phyloP scores from a whole-genome alignment of 2,888 invertebrate species.

The Odontothrips loti region DNA sequence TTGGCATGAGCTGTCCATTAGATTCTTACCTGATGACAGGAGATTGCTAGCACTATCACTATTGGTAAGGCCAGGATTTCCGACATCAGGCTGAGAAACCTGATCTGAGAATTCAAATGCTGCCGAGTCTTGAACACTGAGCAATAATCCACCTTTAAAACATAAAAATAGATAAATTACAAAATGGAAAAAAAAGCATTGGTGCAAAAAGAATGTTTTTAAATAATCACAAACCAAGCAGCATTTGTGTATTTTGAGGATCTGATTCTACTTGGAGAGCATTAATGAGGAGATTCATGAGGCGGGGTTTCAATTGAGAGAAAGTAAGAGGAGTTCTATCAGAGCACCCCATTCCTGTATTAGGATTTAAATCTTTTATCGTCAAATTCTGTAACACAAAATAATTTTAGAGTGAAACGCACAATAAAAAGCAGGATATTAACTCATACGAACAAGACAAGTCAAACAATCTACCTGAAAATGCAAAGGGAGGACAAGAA shows the following conservation, averaged over 20 bases:
- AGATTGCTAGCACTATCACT: slow-evolving; percentile 58
- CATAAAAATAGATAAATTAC: background rate
- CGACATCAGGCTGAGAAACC: slow-evolving; percentile 52
- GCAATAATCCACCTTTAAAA: slow-evolving; percentile 61
- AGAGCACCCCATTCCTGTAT: slow-evolving; percentile 32
- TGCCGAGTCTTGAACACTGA: slow-evolving; percentile 75
- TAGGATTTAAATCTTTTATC: slow-evolving; percentile 44
- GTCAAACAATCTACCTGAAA: slow-evolving; percentile 56
- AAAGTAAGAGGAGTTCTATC: slow-evolving; percentile 53
- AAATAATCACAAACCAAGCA: slow-evolving; percentile 54
- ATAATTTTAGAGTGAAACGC: slow-evolving; percentile 28
- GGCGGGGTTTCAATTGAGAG: slow-evolving; percentile 65
- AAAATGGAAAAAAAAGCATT: slow-evolving; percentile 9
- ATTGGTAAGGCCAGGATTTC: slow-evolving; percentile 42
- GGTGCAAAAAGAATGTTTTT: background rate
- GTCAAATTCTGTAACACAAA: slow-evolving; percentile 43
- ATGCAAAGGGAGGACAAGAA: slow-evolving; percentile 89
- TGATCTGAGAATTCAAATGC: slow-evolving; percentile 67
- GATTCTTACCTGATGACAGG: slow-evolving; percentile 60
- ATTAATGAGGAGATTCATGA: slow-evolving; percentile 76
- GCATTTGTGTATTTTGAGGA: slow-evolving; percentile 80
- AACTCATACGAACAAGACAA: slow-evolving; percentile 28
- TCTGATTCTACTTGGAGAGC: slow-evolving; percentile 81
- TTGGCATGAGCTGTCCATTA: no score
- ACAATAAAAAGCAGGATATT: slow-evolving; percentile 33